Percentiles rank a stretch among this genome's conserved stretches.
phyloP scores from a whole-genome alignment of 1,140 invertebrate species.

The Kradibia gibbosae region DNA sequence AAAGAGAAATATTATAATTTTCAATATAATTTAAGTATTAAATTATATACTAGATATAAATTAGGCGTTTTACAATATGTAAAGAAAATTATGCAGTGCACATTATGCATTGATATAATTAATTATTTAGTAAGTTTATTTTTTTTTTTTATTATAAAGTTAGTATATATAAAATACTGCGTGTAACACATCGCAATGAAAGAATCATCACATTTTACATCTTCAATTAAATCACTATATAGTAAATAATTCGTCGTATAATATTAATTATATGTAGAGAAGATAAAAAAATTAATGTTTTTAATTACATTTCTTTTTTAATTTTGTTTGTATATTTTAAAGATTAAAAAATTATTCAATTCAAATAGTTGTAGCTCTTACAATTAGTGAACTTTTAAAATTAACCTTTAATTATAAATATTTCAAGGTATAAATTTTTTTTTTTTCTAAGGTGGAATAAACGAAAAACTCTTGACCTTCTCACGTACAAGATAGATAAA shows the following conservation, averaged over 20 bases:
- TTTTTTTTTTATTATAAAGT: background rate
- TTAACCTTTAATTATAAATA: background rate
- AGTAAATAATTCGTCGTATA: background rate
- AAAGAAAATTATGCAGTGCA: too few species aligned
- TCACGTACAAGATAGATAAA: too few species aligned
- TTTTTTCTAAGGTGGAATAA: background rate
- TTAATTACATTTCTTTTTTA: background rate
- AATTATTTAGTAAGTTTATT: background rate
- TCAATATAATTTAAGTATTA: background rate
- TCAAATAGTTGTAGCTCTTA: background rate
- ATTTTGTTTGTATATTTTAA: background rate
- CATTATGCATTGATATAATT: background rate
- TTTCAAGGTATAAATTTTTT: background rate
- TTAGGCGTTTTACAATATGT: too few species aligned
- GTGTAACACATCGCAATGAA: background rate
- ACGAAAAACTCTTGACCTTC: background rate
- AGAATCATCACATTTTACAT: background rate
- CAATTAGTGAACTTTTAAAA: too few species aligned
- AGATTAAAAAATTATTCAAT: background rate
- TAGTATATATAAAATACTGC: background rate
- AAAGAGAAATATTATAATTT: background rate
- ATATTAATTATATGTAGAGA: background rate
- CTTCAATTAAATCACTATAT: background rate
- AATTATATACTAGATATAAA: background rate
- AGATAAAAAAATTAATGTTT: background rate